Evolutionary conservation across 2,888 invertebrate species (phyloP), one percentile per base, ranked within the genome.

Genomic region (Apocheima hispidaria): DNA sequence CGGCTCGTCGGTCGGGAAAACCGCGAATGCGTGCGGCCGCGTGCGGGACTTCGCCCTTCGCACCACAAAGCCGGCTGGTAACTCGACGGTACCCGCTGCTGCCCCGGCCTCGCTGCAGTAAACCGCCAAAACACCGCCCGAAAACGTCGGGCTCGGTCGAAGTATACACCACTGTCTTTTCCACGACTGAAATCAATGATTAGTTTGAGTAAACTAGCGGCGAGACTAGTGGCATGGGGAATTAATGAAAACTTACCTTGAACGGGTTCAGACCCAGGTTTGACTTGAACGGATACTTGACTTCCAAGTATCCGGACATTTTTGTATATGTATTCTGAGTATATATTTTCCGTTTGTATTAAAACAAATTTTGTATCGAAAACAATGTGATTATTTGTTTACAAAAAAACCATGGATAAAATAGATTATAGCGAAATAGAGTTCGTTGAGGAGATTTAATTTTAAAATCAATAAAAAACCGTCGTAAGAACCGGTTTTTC

Each of bases 1-100:
- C 36, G 93, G 94, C 51, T 93, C 90, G 12, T 90, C 92, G 0
- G 89, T 77, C 6, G 94, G 90, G 74, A 95, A 95, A 62, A 96
- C 93, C 2, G 95, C 96, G 76, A 96, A 96, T 10, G 96, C 95
- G 75, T 94, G 94, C 30, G 94, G 94, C 69, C 95, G 94, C 2
- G 95, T 94, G 71, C 94, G 94, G 14, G 96, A 96, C 74, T 95
- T 94, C 3, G 95, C 94, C 58, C 96, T 87, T 62, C 94, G 94
- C 26, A 96, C 90, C 23, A 94, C 86, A 50, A 95, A 94, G 43
- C 94, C 94, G 16, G 92, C 79, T 0, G 95, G 95, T 59, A 96
- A 84, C 44, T 93, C 88, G 52, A 95, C 86, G 38, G 92, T 88
- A 23, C 92, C 92, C 49, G 89, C 92, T 7, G 89, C 77, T 38